Base-by-base conservation (phyloP, 1,140 invertebrate species). In the Macrobrachium nipponense region DNA sequence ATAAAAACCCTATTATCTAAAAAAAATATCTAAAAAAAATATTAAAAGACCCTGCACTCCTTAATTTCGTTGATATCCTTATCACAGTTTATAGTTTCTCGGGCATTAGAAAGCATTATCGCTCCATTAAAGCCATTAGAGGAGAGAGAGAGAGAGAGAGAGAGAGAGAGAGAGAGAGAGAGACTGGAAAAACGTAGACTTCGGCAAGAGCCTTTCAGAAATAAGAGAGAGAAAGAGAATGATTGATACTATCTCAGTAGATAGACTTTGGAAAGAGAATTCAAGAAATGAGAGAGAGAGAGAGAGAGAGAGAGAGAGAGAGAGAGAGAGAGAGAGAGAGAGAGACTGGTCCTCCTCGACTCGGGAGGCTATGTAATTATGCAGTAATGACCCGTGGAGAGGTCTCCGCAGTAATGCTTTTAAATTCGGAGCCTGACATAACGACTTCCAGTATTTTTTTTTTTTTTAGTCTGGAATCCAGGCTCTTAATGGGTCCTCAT, bases 241-340 rank as follows among this genome's bases (percentile, higher is more conserved):
- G 12, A 27, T 27, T 20, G n/a, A 11, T n/a, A 27, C 5, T 15
- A 27, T 68, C n/a, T n/a, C n/a, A n/a, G n/a, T n/a, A n/a, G n/a
- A n/a, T 5, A 68, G 5, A 12, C n/a, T 68, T 23, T 68, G 66
- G 12, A n/a, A n/a, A 68, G 66, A 62, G 61, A n/a, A 17, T 62
- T 62, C 15, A 23, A 27, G 27, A 14, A 20, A 68, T n/a, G n/a
- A 68, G 66, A 18, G 66, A 68, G 14, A 68, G 66, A 68, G 66
- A 68, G 66, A 68, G 66, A 18, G 66, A 68, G 66, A 20, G 66
- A 20, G 68, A 20, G 68, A 20, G 68, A 72, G 68, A 72, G 68
- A 72, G 68, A 72, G 68, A 72, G 68, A 72, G 68, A 72, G 68
- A 72, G 68, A 72, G 68, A 72, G 68, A 72, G 68, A 72, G 6